Evolutionary conservation across 2,888 invertebrate genomes (phyloP), one percentile per base, ranked within the genome.

Genomic region (Candidula unifasciata): DNA sequence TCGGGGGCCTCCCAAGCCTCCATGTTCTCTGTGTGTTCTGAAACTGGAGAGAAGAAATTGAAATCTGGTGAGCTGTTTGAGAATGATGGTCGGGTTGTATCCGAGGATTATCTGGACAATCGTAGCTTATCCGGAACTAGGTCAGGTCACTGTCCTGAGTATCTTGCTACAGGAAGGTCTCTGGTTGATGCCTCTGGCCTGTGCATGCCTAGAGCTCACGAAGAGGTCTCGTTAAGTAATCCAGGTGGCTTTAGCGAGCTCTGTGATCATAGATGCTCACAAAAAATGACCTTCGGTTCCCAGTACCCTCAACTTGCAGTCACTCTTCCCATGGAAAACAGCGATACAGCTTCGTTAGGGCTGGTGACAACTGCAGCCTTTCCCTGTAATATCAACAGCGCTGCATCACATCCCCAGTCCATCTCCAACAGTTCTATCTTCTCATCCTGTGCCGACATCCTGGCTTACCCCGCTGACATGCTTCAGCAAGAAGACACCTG

Each of bases 1-100:
- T 91, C 91, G 6, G 73, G 87, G 24, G 85, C 77, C 18, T 89
- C 89, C 0, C 88, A 89, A 66, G 86, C 87, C 18, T 90, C 90
- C 66, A 83, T 87, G 37, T 87, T 89, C 52, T 90, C 90, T 18
- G 89, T 91, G 8, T 91, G 91, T 82, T 90, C 91, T 21, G 91
- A 91, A 83, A 90, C 90, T 5, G 90, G 90, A 24, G 90, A 91
- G 79, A 88, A 88, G 71, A 87, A 86, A 64, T 73, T 86, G 30
- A 84, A 73, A 74, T 30, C 35, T 80, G 60, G 66, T 66, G 35
- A 83, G 60, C 66, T 54, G 73, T 44, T 71, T 83, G 13, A 83
- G 37, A 35, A 30, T 57, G 24, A 81, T 64, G 57, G 86, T 80
- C 21, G 84, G 74, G 18, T 21, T 8, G 30, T 79, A 87, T 33